Evolutionary conservation across 1,140 invertebrate genomes (phyloP), one percentile per base, ranked within the genome.

Genomic region (Tyrophagus putrescentiae): DNA sequence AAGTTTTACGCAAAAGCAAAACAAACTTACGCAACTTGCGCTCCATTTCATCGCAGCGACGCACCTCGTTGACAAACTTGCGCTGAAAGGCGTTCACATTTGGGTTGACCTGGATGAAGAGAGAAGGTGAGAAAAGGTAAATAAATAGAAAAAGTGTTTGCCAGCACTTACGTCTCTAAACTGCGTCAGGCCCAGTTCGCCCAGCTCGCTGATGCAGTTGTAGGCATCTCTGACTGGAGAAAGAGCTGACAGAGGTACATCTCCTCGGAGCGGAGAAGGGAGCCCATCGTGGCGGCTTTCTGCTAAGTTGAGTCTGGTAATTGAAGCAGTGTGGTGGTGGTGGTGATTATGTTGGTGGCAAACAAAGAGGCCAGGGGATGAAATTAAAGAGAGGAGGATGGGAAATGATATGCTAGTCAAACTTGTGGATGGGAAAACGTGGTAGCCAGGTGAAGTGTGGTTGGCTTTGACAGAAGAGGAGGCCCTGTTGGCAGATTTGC

Each of bases 31-130:
- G 81, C 41, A 94, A 77, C 59, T 76, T 75, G 56, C 75, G 54
- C 66, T 75, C 75, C 74, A 75, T 76, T 65, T 75, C 73, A 66
- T 75, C 73, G 63, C 73, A 75, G 42, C 75, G 68, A 11, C 75
- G 67, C 27, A 75, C 71, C 67, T 75, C 73, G 67, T 82, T 85
- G 7, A 92, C 87, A 72, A 91, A 92, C 72, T 91, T 90, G 44
- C 86, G 76, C 78, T 91, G 87, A 68, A 91, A 91, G 21, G 84
- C 82, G 70, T 87, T 90, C 31, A 88, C 82, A 62, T 84, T 82
- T 39, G 78, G 76, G 70, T 91, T 91, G 61, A 88, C 72, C 85
- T 88, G 70, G 0, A 72, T 73, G 70, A 57, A 60, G 63, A 61
- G 44, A 70, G 68, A 42, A 32, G 31, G 23, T 28, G 18, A 27